Evolutionary conservation across 2,797 vertebrate genomes (phyloP).

Genomic region (Lagodon rhomboides): DNA sequence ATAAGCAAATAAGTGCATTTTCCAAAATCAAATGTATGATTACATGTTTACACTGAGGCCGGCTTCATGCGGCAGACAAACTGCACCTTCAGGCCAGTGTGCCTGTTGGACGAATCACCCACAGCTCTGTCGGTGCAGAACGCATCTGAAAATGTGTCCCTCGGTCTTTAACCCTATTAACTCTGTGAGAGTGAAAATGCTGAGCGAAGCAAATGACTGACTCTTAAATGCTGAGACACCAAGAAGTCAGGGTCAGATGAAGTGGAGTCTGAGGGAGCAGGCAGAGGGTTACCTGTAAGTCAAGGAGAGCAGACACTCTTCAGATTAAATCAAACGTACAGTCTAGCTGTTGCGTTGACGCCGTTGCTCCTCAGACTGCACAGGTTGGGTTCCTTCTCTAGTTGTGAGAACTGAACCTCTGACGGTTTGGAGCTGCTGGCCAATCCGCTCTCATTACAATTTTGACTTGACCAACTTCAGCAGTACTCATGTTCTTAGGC

Average conservation of each 20-base stretch:
- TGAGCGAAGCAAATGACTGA: conserved; percentile 19
- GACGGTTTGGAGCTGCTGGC: conserved; percentile 11
- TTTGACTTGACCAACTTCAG: conserved; percentile 3
- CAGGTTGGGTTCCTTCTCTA: not conserved
- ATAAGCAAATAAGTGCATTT: not conserved
- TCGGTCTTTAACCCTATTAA: conserved; percentile 34
- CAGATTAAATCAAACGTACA: conserved; percentile 39
- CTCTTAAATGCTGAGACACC: conserved; percentile 47
- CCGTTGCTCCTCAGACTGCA: not conserved
- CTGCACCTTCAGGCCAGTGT: not conserved
- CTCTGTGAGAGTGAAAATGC: conserved; percentile 22
- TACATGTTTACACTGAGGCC: not conserved
- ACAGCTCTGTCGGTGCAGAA: not conserved
- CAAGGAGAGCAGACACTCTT: conserved; percentile 35
- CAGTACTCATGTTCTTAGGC: conserved; percentile 33
- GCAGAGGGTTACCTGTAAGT: conserved; percentile 33
- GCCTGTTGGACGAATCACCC: conserved; percentile 14
- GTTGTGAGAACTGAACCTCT: conserved; percentile 7
- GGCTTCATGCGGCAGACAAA: not conserved
- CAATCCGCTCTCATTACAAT: not conserved
- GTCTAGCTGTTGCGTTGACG: conserved; percentile 12
- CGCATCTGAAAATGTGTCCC: conserved; percentile 11
- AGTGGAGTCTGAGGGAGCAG: conserved; percentile 3
- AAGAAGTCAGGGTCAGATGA: conserved; percentile 40
- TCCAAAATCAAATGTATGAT: not conserved